These are phyloP conservation scores for Epizoanthus scotinus DNA, from an alignment of 92 coral and sea anemone species.

Conservation along the genomic window DNA sequence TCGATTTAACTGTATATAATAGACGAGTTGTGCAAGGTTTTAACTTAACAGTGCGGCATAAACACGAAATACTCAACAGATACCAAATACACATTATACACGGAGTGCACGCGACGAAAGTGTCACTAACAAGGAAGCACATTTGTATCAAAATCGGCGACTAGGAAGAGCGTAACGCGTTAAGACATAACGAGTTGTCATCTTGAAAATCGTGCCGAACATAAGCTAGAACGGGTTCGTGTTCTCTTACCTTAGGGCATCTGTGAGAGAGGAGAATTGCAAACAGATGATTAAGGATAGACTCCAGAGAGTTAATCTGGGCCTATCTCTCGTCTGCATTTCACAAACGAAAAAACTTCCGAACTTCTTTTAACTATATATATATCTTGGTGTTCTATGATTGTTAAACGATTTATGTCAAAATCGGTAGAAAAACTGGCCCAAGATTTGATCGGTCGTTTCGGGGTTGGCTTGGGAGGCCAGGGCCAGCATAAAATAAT, in stretches of 20 bases:
- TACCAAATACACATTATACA: no score
- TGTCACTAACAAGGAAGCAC: not conserved
- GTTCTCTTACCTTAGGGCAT: conserved; percentile 25
- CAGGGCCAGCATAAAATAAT: conserved; percentile 1
- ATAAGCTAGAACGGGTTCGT: not conserved
- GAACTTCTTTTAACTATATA: not conserved
- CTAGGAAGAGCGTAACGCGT: not conserved
- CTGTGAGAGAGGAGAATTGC: conserved; percentile 14
- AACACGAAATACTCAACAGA: no score
- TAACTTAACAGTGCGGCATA: no score
- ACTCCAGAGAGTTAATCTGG: not conserved
- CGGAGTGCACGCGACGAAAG: no score
- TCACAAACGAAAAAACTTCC: not conserved
- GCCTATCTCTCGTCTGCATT: conserved; percentile 32
- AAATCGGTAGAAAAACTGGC: conserved; percentile 2
- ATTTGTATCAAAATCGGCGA: not conserved
- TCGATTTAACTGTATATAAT: no score
- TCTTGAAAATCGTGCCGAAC: not conserved
- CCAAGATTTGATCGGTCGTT: conserved; percentile 23
- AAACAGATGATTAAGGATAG: conserved; percentile 17
- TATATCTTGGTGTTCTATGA: not conserved
- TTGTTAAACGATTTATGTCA: not conserved
- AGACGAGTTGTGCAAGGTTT: no score
- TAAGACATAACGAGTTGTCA: no score
- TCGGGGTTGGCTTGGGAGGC: conserved; percentile 34